Evolutionary conservation across 2,888 invertebrate genomes (phyloP), one percentile per base, ranked within the genome.

Genomic region (Andrena marginata): DNA sequence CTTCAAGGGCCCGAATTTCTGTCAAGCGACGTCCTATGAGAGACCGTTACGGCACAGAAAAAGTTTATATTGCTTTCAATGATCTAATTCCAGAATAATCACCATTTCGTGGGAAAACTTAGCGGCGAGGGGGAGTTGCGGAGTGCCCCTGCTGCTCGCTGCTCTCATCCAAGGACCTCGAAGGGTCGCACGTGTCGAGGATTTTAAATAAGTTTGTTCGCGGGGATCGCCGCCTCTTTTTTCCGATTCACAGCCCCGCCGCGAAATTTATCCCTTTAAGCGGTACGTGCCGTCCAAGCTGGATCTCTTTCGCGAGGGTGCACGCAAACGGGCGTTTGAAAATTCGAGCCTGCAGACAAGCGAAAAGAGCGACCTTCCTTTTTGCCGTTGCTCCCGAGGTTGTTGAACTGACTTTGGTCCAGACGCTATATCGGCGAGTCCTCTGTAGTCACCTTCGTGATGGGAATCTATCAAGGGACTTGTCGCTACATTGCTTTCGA

Each of bases 231-330:
- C 63, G 59, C 67, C 70, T 79, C 42, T 67, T 73, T 64, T 77
- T 78, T 87, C 75, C 73, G 81, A 80, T 79, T 81, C 76, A 20
- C 68, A 26, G 51, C 60, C 29, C 49, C 77, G 67, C 56, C 67
- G 62, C 64, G 64, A 65, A 77, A 73, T 81, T 77, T 84, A 86
- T 81, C 79, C 75, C 49, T 76, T 87, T 76, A 81, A 85, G 77
- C 79, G 65, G 72, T 81, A 85, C 77, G 86, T 87, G 86, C 77
- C 84, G 62, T 70, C 42, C 81, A 75, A 84, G 81, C 62, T 42
- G 65, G 78, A 68, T 76, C 65, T 23, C 4, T 31, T 42, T 59
- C 23, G 31, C 49, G 63, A 26, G 33, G 10, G 26, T 16, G 26
- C 20, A 20, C 16, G 42, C 42, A 42, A 59, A 33, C n/a, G 23